phyloP scores from a whole-genome alignment of 2,113 vertebrate genomes.

The Podarcis raffonei region DNA sequence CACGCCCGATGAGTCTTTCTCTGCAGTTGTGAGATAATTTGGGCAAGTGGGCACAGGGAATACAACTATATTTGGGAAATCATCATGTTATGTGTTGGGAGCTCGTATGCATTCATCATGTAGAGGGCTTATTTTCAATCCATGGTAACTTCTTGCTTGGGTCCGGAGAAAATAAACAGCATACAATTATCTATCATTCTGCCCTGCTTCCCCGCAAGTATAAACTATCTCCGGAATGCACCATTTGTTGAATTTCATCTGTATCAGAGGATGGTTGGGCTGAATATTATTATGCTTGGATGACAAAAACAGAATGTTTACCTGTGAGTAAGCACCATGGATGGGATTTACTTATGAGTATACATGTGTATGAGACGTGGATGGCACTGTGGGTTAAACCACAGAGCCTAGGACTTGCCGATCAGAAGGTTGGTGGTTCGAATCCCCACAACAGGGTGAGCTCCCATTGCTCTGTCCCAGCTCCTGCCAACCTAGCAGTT shows the following conservation, averaged over 20 bases:
- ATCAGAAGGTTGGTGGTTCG: too few species aligned
- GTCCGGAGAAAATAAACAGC: not conserved
- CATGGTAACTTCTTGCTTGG: not conserved
- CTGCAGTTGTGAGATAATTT: not conserved
- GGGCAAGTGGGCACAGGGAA: not conserved
- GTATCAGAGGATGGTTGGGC: not conserved
- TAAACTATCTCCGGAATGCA: not conserved
- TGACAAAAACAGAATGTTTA: not conserved
- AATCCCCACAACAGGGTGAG: too few species aligned
- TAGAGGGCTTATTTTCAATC: not conserved
- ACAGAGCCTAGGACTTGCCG: too few species aligned
- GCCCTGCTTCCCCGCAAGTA: accelerated
- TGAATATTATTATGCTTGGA: not conserved
- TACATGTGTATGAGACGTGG: too few species aligned
- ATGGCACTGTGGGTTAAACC: too few species aligned
- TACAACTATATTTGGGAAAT: not conserved
- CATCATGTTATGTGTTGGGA: not conserved
- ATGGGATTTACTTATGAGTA: too few species aligned
- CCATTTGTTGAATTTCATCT: not conserved
- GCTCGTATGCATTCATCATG: not conserved
- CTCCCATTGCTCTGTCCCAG: too few species aligned
- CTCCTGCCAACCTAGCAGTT: too few species aligned
- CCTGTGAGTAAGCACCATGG: too few species aligned
- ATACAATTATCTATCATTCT: not conserved
- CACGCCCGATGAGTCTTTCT: not conserved